A percentile compares a stretch with the other conserved stretches of the same genome.
Evolutionary conservation across 2,888 invertebrate species (phyloP).

Genomic region (Drosophila lacicola): DNA sequence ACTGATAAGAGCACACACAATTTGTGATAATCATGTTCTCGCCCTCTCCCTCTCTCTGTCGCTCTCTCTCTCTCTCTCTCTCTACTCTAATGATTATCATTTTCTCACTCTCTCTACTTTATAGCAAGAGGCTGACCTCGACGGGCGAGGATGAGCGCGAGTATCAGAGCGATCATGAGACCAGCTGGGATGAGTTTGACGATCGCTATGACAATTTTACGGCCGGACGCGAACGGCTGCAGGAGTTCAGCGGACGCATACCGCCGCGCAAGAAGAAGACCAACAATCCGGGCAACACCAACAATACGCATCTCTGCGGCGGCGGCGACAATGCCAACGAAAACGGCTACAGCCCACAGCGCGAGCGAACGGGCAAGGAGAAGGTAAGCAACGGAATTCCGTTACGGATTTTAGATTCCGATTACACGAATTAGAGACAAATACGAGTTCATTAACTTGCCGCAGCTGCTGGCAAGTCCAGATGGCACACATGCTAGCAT

Average conservation of each 20-base stretch:
- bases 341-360: slow-evolving; percentile 28
- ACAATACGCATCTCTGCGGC: slow-evolving; percentile 44
- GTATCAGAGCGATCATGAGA: slow-evolving; percentile 84
- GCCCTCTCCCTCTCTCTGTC: slow-evolving; percentile 7
- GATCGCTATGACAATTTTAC: slow-evolving; percentile 85
- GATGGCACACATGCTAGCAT: slow-evolving; percentile 66
- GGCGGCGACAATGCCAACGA: slow-evolving; percentile 25
- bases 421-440: slow-evolving; percentile 1
- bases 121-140: slow-evolving; percentile 84
- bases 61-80: slow-evolving; percentile 1
- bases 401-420: neutral
- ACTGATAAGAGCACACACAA: slow-evolving; percentile 10
- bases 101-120: slow-evolving; percentile 15
- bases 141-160: slow-evolving; percentile 85
- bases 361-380: slow-evolving; percentile 32
- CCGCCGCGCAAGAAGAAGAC: slow-evolving; percentile 85
- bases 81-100: slow-evolving; percentile 1
- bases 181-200: slow-evolving; percentile 85
- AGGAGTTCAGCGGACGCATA: slow-evolving; percentile 85
- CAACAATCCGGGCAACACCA: slow-evolving; percentile 37
- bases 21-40: neutral
- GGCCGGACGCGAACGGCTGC: slow-evolving; percentile 84
- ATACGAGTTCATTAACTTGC: slow-evolving; percentile 66
- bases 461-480: slow-evolving; percentile 32
- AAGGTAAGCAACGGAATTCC: slow-evolving; percentile 49